Base-by-base conservation (phyloP, 2,888 invertebrate species). In the Ceraclea dissimilis region DNA sequence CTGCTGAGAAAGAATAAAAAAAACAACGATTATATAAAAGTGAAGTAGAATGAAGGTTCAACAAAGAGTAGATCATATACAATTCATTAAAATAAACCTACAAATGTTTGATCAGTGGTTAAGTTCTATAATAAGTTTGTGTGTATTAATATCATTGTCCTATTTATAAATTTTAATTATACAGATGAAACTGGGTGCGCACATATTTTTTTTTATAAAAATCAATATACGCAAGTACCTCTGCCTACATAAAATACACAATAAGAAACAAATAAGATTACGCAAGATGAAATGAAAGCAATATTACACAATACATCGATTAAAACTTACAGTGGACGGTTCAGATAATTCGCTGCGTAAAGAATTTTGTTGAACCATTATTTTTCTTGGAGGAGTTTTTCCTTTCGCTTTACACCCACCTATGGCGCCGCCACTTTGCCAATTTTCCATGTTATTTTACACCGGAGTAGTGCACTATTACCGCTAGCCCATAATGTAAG, bases 341-440 rank as follows among this genome's bases (percentile, higher is more conserved):
- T 39, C 39, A n/a, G 39, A 39, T 39, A 39, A n/a, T n/a, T 39
- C 39, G 39, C 39, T 39, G 39, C 39, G 39, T 39, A 39, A 16
- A 39, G 39, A 39, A 16, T 16, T 39, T 39, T 39, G 39, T 39
- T 39, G 39, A 16, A 39, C 13, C 39, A 39, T 39, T 5, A 39
- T 39, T 39, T 39, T 39, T 39, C 39, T 39, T 39, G 39, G 39
- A 39, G 39, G 39, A 39, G 39, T 39, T 39, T 39, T 39, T 39
- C 39, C 39, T 39, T 39, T 39, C 2, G 16, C 16, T 13, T 13
- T 39, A 39, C 39, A n/a, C 39, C 39, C 39, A 39, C 39, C 16
- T 39, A 39, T 39, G 39, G 39, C 39, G 16, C 39, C 39, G 39
- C 39, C 39, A 39, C 39, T 39, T 39, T 39, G 39, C 13, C 39